phyloP scores from a whole-genome alignment of 2,888 invertebrate species.

The Kuschelorhynchus macadamiae region DNA sequence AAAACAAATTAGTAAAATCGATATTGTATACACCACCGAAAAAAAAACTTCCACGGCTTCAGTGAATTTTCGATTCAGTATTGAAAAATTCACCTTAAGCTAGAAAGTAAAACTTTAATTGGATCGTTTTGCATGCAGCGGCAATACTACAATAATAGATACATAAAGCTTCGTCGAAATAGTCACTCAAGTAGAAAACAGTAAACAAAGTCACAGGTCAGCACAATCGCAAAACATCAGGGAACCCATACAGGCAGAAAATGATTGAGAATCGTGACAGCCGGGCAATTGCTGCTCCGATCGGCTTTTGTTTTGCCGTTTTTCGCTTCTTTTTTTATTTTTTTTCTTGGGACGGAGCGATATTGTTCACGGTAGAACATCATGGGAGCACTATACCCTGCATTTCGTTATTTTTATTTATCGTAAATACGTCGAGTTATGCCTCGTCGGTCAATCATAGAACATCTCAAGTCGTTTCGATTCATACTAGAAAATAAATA shows the following conservation, averaged over 20 bases:
- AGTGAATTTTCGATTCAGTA: constrained; percentile 19
- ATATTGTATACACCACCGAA: too few species aligned
- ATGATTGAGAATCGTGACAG: constrained; percentile 48
- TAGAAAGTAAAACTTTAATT: constrained; percentile 29
- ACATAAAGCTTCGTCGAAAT: constrained; percentile 40
- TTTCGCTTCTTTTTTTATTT: constrained; percentile 29
- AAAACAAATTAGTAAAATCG: too few species aligned
- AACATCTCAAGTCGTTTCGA: constrained; percentile 8
- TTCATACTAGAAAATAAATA: background rate
- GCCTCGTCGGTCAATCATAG: constrained; percentile 15
- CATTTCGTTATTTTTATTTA: constrained; percentile 28
- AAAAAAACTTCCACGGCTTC: too few species aligned
- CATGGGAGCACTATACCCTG: constrained; percentile 25
- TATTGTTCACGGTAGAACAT: constrained; percentile 18
- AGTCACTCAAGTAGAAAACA: constrained; percentile 41
- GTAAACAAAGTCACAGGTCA: constrained; percentile 46
- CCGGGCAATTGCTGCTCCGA: constrained; percentile 31
- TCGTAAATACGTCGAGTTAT: constrained; percentile 28
- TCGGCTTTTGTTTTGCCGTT: constrained; percentile 36
- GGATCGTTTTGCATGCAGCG: constrained; percentile 41
- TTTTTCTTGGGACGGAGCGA: constrained; percentile 18
- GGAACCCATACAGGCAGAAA: constrained; percentile 45
- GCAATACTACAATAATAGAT: constrained; percentile 42
- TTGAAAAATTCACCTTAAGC: constrained; percentile 14
- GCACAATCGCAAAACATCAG: constrained; percentile 29